These are phyloP conservation scores for Sphenodon punctatus DNA, from an alignment of 2,797 vertebrate species.

Conservation along the genomic window DNA sequence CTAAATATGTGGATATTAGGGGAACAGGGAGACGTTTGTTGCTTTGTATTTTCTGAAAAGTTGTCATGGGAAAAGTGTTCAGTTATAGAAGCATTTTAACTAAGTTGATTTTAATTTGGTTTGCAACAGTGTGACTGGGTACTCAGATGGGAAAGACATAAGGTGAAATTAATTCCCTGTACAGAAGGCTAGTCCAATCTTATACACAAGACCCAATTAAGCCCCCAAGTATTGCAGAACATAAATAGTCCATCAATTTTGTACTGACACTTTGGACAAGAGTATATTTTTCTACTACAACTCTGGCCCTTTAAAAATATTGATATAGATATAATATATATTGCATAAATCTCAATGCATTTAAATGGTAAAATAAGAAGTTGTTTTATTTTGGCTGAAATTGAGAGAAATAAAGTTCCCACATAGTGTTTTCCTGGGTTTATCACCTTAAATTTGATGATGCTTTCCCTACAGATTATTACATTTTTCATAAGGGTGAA, in stretches of 20 bases:
- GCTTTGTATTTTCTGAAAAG: background rate
- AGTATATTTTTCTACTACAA: background rate
- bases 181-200: background rate
- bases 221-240: background rate
- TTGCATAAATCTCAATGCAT: background rate
- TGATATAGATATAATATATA: fast-evolving
- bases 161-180: background rate
- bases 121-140: background rate
- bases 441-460: background rate
- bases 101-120: background rate
- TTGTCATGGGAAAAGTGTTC: background rate
- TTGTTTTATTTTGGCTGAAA: background rate
- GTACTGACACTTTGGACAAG: background rate
- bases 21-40: background rate
- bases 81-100: background rate
- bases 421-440: background rate
- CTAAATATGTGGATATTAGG: background rate
- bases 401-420: background rate
- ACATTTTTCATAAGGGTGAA: background rate
- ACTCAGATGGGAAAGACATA: background rate
- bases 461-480: background rate
- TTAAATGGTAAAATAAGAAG: constrained; percentile 2
- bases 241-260: background rate
- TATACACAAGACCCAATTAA: background rate
- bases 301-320: background rate